Evolutionary conservation across 2,797 vertebrate genomes (phyloP).

Genomic region (Setipinna tenuifilis): DNA sequence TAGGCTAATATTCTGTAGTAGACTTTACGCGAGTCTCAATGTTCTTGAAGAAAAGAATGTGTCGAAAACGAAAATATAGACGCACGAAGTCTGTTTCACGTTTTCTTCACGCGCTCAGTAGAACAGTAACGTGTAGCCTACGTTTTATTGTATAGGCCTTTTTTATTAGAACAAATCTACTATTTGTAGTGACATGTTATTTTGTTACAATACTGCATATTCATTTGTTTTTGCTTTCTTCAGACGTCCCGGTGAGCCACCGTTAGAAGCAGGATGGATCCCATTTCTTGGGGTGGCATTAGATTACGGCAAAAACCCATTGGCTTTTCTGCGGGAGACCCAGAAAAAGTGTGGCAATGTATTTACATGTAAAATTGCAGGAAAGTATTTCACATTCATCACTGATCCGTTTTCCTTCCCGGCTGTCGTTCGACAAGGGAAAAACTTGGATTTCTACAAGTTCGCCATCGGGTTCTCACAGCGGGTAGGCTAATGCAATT

Average conservation of each 20-base stretch:
- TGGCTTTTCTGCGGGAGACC: conserved; percentile 55
- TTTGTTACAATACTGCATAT: neutral
- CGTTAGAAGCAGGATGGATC: conserved; percentile 58
- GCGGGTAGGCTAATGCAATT: conserved; percentile 49
- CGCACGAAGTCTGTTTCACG: neutral
- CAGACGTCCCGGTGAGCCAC: conserved; percentile 57
- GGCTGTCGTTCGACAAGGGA: conserved; percentile 57
- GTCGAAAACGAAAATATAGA: neutral
- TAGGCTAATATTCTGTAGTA: neutral
- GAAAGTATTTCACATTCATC: conserved; percentile 63
- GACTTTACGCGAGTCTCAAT: neutral
- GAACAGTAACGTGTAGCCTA: neutral
- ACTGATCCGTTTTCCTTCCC: conserved; percentile 62
- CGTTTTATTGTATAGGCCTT: neutral
- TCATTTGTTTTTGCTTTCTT: conserved; percentile 36
- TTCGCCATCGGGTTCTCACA: conserved; percentile 58
- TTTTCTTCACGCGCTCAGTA: neutral
- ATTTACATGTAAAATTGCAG: conserved; percentile 62
- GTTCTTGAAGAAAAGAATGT: neutral
- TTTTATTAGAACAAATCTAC: neutral
- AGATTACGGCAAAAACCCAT: conserved; percentile 57
- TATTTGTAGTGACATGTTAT: neutral
- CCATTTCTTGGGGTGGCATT: conserved; percentile 61
- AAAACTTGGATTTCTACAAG: conserved; percentile 60
- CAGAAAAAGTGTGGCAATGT: conserved; percentile 54